A percentile compares a stretch with the other conserved stretches of the same genome.
Evolutionary conservation across 1,140 invertebrate species (phyloP).

Genomic region (Heliothis subflexa): DNA sequence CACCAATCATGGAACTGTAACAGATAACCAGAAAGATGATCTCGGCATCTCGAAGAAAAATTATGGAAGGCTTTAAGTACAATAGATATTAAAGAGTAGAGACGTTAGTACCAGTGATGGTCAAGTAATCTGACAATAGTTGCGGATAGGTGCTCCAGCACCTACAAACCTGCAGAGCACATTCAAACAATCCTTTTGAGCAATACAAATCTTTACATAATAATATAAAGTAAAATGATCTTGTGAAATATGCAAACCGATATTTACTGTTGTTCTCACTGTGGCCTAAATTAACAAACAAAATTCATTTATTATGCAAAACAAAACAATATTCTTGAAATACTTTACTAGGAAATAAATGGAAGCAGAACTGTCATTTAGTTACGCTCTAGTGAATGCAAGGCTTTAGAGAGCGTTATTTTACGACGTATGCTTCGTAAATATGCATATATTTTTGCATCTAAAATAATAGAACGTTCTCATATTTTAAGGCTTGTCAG

Average conservation of each 20-base stretch:
- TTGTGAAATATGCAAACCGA: background rate
- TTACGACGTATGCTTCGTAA: slow-evolving; percentile 1
- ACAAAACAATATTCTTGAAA: slow-evolving; percentile 6
- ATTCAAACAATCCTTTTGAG: background rate
- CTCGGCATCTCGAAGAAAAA: too few species aligned
- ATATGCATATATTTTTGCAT: slow-evolving; percentile 12
- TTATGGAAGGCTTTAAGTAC: too few species aligned
- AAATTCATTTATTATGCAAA: slow-evolving; percentile 13
- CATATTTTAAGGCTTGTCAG: background rate
- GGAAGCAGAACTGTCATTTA: slow-evolving; percentile 2
- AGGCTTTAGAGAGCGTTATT: slow-evolving; percentile 22
- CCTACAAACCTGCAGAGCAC: too few species aligned
- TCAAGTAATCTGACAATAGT: background rate
- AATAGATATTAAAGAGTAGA: too few species aligned
- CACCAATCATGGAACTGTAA: too few species aligned
- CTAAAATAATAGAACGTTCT: background rate
- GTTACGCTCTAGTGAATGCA: slow-evolving; percentile 10
- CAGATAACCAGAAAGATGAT: too few species aligned
- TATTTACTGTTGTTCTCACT: background rate
- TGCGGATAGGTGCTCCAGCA: too few species aligned
- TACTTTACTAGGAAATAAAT: slow-evolving; percentile 7
- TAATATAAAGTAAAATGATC: background rate
- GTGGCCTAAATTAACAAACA: slow-evolving; percentile 27
- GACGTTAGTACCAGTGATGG: too few species aligned
- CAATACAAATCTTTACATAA: background rate